These are phyloP conservation scores for Diorhabda elongata DNA, from an alignment of 1,140 invertebrate species.

Conservation along the genomic window DNA sequence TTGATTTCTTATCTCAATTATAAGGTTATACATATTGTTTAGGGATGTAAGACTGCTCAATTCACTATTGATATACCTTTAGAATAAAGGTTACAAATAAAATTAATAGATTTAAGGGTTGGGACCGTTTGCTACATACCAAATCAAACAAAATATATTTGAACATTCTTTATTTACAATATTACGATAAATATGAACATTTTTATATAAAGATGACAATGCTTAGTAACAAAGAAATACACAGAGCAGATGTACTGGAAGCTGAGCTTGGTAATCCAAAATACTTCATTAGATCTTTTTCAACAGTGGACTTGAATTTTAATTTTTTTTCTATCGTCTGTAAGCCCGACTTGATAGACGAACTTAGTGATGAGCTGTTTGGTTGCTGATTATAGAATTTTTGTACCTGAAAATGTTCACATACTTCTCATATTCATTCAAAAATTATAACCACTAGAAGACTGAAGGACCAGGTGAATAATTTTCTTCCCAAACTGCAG, in stretches of 20 bases:
- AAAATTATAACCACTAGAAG: too few species aligned
- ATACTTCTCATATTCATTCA: too few species aligned
- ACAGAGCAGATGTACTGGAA: not conserved
- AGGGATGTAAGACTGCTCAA: too few species aligned
- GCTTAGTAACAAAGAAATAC: not conserved
- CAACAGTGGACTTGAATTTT: not conserved
- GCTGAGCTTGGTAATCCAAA: not conserved
- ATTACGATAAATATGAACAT: not conserved
- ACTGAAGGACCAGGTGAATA: not conserved
- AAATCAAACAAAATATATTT: too few species aligned
- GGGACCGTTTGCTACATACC: too few species aligned
- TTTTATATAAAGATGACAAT: not conserved
- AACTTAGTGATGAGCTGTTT: not conserved
- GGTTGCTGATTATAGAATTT: not conserved
- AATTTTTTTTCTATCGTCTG: not conserved
- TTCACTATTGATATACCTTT: too few species aligned
- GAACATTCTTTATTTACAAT: too few species aligned
- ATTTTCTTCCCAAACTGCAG: not conserved
- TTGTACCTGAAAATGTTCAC: not conserved
- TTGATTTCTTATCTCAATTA: too few species aligned
- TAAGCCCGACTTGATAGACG: not conserved
- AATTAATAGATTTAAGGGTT: too few species aligned
- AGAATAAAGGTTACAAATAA: too few species aligned
- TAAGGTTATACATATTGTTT: too few species aligned
- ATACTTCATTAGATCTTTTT: not conserved